phyloP scores from a whole-genome alignment of 2,888 invertebrate genomes.

The Mactromeris polynyma region DNA sequence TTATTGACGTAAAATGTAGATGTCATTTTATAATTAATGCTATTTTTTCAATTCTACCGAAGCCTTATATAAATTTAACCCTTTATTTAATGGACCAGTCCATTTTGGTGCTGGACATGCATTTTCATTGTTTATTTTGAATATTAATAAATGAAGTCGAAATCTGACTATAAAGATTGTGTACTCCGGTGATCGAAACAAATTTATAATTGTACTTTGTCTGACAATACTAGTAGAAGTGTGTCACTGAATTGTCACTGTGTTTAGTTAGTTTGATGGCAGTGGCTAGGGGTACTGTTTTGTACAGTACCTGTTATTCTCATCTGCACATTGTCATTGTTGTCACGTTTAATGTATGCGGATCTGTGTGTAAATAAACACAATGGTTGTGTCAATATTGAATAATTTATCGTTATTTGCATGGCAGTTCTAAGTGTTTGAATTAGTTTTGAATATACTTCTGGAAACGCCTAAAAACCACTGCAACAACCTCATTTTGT shows the following conservation, averaged over 20 bases:
- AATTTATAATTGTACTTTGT: background rate
- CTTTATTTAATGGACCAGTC: background rate
- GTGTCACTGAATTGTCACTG: too few relatives aligned
- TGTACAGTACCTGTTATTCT: background rate
- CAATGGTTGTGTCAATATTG: too few relatives aligned
- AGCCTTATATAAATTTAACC: background rate
- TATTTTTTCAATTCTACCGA: too few relatives aligned
- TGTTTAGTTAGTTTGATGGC: background rate
- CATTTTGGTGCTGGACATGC: background rate
- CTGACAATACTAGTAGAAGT: background rate
- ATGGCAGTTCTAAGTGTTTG: too few relatives aligned
- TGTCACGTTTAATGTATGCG: too few relatives aligned
- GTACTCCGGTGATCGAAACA: background rate
- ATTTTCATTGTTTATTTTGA: constrained; percentile 3
- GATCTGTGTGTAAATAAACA: too few relatives aligned
- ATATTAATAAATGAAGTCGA: background rate
- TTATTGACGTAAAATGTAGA: too few relatives aligned
- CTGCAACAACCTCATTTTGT: too few relatives aligned
- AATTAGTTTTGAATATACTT: too few relatives aligned
- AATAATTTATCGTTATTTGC: too few relatives aligned
- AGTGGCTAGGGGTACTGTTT: background rate
- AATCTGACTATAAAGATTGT: background rate
- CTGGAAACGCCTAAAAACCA: too few relatives aligned
- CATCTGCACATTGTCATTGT: background rate
- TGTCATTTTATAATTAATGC: too few relatives aligned